Evolutionary conservation across 2,113 vertebrate genomes (phyloP).

Genomic region (Aegithalos caudatus): DNA sequence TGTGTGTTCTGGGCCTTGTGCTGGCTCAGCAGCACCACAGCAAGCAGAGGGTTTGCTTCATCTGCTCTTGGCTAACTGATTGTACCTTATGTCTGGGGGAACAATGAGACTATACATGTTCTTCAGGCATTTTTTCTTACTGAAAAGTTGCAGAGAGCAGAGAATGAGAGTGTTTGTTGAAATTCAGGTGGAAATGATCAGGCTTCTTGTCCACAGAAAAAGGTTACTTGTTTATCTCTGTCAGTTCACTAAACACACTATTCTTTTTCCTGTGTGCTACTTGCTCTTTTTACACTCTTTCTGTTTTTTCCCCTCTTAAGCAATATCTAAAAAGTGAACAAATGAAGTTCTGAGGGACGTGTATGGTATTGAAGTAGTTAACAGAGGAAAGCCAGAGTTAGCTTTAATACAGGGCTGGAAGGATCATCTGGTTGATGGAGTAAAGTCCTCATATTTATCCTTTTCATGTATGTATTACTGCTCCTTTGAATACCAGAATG

Average conservation of each 20-base stretch:
- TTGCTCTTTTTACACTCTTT: not conserved
- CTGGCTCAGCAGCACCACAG: not conserved
- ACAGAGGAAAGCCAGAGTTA: not conserved
- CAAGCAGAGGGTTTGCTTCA: not conserved
- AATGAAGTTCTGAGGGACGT: not conserved
- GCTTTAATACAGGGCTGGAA: not conserved
- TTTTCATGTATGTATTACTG: not conserved
- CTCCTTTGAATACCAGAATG: not conserved
- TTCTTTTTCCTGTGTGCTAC: not conserved
- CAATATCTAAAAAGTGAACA: not conserved
- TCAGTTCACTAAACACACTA: not conserved
- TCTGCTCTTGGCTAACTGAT: not conserved
- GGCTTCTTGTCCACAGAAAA: not conserved
- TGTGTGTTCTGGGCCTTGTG: not conserved
- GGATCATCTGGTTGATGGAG: not conserved
- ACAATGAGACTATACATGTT: not conserved
- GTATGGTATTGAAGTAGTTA: not conserved
- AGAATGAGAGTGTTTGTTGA: not conserved
- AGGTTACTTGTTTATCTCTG: not conserved
- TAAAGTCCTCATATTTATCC: not conserved
- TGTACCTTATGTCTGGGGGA: not conserved
- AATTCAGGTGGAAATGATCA: not conserved
- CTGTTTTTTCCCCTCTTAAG: accelerated
- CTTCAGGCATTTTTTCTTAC: not conserved
- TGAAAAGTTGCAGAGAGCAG: not conserved